Evolutionary conservation across 2,888 invertebrate genomes (phyloP).

Genomic region (Cataglyphis cursor): DNA sequence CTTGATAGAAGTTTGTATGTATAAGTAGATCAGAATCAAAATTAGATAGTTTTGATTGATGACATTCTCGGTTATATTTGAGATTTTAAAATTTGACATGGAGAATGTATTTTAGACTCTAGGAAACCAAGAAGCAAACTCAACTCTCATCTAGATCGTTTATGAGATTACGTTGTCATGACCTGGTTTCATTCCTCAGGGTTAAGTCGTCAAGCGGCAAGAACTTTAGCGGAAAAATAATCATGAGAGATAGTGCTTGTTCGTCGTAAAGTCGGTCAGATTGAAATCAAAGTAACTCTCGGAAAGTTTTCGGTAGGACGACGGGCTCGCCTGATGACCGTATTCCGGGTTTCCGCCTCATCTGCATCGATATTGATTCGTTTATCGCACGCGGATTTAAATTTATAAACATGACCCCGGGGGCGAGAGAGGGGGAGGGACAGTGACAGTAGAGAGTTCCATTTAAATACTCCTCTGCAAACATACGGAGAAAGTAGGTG

Average conservation of each 20-base stretch:
- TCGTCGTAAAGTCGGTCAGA: slow-evolving; percentile 50
- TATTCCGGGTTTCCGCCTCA: slow-evolving; percentile 48
- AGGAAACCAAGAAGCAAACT: slow-evolving; percentile 57
- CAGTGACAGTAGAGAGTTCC: slow-evolving; percentile 16
- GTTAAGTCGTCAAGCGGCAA: slow-evolving; percentile 50
- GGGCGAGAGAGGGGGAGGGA: not conserved
- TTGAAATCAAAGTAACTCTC: slow-evolving; percentile 57
- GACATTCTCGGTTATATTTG: not conserved
- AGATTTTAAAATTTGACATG: slow-evolving; percentile 1
- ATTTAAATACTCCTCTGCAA: slow-evolving; percentile 36
- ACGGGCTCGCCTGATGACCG: slow-evolving; percentile 35
- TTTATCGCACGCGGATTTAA: slow-evolving; percentile 55
- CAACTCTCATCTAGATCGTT: slow-evolving; percentile 77
- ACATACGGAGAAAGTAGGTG: slow-evolving; percentile 10
- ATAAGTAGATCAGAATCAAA: not conserved
- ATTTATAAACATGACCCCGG: slow-evolving; percentile 57
- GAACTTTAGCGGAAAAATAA: slow-evolving; percentile 74
- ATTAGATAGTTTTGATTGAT: not conserved
- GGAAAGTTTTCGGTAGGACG: slow-evolving; percentile 48
- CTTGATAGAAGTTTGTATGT: not conserved
- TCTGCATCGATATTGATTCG: slow-evolving; percentile 66
- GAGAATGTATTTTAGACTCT: not conserved
- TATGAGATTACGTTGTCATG: slow-evolving; percentile 73
- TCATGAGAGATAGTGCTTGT: slow-evolving; percentile 72
- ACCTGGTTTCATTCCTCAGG: slow-evolving; percentile 47